phyloP scores from a whole-genome alignment of 2,797 vertebrate species.

The Anguilla marmorata region DNA sequence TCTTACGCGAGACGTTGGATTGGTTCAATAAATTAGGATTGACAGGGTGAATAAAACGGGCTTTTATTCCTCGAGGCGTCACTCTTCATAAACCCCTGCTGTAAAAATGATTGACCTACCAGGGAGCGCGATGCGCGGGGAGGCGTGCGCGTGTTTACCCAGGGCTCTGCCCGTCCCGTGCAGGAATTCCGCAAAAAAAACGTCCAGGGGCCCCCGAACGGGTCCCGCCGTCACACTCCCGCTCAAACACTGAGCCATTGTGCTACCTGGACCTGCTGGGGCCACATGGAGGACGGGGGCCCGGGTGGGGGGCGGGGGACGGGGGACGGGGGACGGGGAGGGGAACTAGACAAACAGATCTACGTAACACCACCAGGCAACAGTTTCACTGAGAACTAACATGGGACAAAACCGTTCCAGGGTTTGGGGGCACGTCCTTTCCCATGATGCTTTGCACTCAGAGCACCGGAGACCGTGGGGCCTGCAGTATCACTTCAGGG shows the following conservation, averaged over 20 bases:
- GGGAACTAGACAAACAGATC: background rate
- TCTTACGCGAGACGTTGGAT: background rate
- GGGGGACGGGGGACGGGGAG: background rate
- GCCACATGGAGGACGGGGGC: background rate
- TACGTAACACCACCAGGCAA: background rate
- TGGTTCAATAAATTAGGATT: constrained; percentile 33
- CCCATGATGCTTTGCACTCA: background rate
- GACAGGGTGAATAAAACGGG: constrained; percentile 42
- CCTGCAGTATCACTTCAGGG: background rate
- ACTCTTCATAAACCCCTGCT: constrained; percentile 45
- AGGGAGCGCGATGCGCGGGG: constrained; percentile 28
- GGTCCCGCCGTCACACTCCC: constrained; percentile 24
- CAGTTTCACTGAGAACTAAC: background rate
- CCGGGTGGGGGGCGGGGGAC: background rate
- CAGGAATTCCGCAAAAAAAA: constrained; percentile 15
- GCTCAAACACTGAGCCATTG: constrained; percentile 22
- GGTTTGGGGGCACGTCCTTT: background rate
- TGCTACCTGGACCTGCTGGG: constrained; percentile 17
- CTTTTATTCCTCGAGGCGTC: constrained; percentile 49
- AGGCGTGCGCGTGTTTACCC: constrained; percentile 23
- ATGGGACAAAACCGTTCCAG: background rate
- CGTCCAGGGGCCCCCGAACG: background rate
- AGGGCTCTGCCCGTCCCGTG: background rate
- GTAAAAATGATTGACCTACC: constrained; percentile 48
- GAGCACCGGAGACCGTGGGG: background rate